Conservation (phyloP, 1,140 invertebrate species). For the Orchestia grillus region DNA sequence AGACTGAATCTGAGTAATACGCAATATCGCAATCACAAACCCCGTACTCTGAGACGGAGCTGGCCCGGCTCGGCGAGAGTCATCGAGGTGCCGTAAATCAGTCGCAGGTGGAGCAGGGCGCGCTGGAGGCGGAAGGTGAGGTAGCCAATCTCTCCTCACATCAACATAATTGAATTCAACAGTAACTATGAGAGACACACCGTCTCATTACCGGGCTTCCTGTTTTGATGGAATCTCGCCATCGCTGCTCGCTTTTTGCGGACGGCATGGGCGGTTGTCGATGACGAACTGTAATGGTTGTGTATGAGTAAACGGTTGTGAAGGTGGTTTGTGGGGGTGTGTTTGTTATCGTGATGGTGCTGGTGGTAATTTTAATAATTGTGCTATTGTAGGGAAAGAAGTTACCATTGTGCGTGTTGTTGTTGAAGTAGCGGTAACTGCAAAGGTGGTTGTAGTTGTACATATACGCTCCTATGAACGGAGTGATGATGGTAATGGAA, state of each 20-base stretch:
- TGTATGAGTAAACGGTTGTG: neutral
- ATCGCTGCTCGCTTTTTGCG: neutral
- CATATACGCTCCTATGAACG: too few species aligned
- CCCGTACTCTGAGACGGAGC: neutral
- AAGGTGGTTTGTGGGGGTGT: neutral
- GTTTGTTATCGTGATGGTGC: neutral
- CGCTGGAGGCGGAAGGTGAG: neutral
- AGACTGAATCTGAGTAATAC: neutral
- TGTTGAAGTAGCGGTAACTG: neutral
- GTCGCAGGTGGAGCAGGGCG: neutral
- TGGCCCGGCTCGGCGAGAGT: neutral
- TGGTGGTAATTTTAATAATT: neutral
- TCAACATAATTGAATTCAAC: constrained; percentile 49
- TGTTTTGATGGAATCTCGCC: constrained; percentile 18
- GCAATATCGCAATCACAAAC: neutral
- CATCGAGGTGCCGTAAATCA: neutral
- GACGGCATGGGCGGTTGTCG: neutral
- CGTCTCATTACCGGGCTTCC: constrained; percentile 50
- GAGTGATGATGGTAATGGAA: too few species aligned
- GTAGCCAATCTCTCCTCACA: neutral
- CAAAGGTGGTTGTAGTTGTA: neutral
- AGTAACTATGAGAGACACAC: constrained; percentile 40
- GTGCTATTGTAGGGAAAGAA: neutral
- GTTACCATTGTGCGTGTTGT: neutral
- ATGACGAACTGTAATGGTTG: neutral